These are phyloP conservation scores for Phymastichus coffea DNA, from an alignment of 1,140 invertebrate species.

Conservation along the genomic window DNA sequence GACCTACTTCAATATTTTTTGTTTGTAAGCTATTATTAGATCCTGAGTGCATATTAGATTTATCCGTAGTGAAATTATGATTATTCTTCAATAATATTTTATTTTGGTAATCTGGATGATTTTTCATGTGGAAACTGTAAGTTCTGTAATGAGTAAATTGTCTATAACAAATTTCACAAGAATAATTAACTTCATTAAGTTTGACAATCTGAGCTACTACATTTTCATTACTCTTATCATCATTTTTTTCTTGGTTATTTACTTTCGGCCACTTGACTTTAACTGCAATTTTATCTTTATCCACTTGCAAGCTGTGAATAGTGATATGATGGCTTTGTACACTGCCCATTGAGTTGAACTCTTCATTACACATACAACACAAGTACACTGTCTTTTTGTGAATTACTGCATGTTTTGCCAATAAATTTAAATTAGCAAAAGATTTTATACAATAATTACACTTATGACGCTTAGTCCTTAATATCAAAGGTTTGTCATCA, in stretches of 20 bases:
- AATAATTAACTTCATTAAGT: too few relatives aligned
- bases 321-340: slow-evolving; percentile 38
- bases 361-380: slow-evolving; percentile 44
- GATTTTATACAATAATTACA: slow-evolving; percentile 43
- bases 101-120: slow-evolving; percentile 40
- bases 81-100: too few relatives aligned
- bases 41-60: too few relatives aligned
- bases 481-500: slow-evolving; percentile 44
- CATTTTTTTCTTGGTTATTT: slow-evolving; percentile 12
- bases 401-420: slow-evolving; percentile 39
- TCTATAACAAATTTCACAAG: slow-evolving; percentile 45
- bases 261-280: slow-evolving; percentile 24
- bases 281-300: slow-evolving; percentile 22
- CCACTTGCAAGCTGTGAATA: slow-evolving; percentile 9
- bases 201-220: too few relatives aligned
- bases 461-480: slow-evolving; percentile 38
- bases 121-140: slow-evolving; percentile 42
- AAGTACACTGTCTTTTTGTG: slow-evolving; percentile 41
- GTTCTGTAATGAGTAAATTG: slow-evolving; percentile 47
- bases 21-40: too few relatives aligned
- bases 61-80: too few relatives aligned
- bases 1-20: too few relatives aligned
- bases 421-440: slow-evolving; percentile 34
- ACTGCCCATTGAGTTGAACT: slow-evolving; percentile 38
- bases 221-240: slow-evolving; percentile 12